Evolutionary conservation across 1,140 invertebrate species (phyloP).

Genomic region (Microplitis mediator): DNA sequence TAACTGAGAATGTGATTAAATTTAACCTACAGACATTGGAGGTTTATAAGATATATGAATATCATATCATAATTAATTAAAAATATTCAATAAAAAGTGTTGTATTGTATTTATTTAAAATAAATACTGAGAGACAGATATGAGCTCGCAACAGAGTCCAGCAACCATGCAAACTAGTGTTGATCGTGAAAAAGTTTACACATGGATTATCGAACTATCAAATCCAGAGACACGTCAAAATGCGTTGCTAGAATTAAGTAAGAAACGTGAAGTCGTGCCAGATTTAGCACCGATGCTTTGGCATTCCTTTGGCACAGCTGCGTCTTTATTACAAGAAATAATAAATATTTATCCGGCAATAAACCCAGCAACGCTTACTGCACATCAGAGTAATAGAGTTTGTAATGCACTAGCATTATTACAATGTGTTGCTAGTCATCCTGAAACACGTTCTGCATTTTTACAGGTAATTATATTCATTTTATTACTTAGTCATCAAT

Average conservation of each 20-base stretch:
- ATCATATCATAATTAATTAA: too few species aligned
- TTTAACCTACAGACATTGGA: too few species aligned
- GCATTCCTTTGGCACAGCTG: conserved; percentile 98
- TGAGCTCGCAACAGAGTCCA: conserved; percentile 68
- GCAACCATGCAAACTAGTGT: conserved; percentile 64
- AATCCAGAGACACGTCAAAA: conserved; percentile 94
- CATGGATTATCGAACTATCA: conserved; percentile 95
- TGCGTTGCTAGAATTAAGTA: conserved; percentile 94
- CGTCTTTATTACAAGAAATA: conserved; percentile 91
- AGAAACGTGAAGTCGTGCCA: conserved; percentile 95
- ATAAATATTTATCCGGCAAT: conserved; percentile 98
- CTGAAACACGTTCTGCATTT: conserved; percentile 94
- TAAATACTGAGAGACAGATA: conserved; percentile 33
- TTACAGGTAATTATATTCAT: conserved; percentile 67
- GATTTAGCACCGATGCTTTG: conserved; percentile 97
- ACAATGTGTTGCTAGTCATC: conserved; percentile 99
- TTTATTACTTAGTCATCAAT: conserved; percentile 7
- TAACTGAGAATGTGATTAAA: too few species aligned
- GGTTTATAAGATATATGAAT: too few species aligned
- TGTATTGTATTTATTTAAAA: too few species aligned
- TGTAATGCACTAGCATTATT: conserved; percentile 97
- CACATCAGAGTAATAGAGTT: conserved; percentile 92
- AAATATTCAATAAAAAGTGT: too few species aligned
- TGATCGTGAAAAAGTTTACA: conserved; percentile 84
- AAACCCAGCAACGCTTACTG: conserved; percentile 94